These are phyloP conservation scores for Celastrina argiolus DNA, from an alignment of 2,888 invertebrate genomes.

Conservation along the genomic window DNA sequence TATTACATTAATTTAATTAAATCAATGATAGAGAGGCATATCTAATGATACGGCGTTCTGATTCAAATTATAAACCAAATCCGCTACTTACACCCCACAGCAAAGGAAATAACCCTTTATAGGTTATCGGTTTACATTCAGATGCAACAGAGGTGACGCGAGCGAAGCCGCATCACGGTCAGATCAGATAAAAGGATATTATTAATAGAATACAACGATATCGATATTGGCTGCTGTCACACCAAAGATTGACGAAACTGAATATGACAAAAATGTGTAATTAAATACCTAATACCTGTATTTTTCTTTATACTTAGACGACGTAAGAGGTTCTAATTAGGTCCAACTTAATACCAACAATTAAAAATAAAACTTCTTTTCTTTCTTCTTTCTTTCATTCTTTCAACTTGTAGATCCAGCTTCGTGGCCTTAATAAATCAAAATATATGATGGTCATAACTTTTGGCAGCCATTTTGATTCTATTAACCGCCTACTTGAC, in stretches of 20 bases:
- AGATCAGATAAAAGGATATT: conserved; percentile 41
- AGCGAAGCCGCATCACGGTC: conserved; percentile 26
- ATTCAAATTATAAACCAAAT: background rate
- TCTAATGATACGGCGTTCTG: background rate
- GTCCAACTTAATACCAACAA: too few relatives aligned
- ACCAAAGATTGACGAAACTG: conserved; percentile 32
- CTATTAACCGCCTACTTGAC: too few relatives aligned
- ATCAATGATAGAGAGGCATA: background rate
- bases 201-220: conserved; percentile 54
- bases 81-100: background rate
- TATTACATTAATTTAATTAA: background rate
- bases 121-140: conserved; percentile 17
- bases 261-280: background rate
- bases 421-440: too few relatives aligned
- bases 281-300: background rate
- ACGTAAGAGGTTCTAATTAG: too few relatives aligned
- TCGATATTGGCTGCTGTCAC: conserved; percentile 39
- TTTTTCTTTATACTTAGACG: too few relatives aligned
- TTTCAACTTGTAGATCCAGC: too few relatives aligned
- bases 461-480: too few relatives aligned
- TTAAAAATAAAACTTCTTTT: too few relatives aligned
- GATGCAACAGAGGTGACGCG: conserved; percentile 23
- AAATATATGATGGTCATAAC: too few relatives aligned
- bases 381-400: too few relatives aligned
- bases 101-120: conserved; percentile 1